phyloP scores from a whole-genome alignment of 1,140 invertebrate genomes.

The Pachyrhynchus sulphureomaculatus region DNA sequence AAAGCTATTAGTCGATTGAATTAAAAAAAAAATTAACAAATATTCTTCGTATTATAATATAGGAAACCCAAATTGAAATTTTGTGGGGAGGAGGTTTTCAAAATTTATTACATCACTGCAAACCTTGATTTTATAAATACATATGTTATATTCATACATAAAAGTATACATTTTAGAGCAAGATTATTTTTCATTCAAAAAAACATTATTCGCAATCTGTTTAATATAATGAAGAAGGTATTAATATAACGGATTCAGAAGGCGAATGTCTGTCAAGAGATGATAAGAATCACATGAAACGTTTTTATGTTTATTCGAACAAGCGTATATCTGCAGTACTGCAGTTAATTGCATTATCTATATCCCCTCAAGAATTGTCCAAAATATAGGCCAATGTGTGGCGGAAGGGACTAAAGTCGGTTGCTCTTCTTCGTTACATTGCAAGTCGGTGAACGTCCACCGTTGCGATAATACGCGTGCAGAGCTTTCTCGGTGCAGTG shows the following conservation, averaged over 20 bases:
- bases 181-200: no score
- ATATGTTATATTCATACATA: no score
- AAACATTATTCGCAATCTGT: not conserved
- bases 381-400: conserved; percentile 26
- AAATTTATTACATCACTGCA: no score
- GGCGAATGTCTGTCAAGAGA: conserved; percentile 2
- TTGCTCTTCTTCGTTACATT: conserved; percentile 6
- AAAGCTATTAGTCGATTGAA: no score
- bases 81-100: no score
- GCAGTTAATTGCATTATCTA: conserved; percentile 1
- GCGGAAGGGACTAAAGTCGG: not conserved
- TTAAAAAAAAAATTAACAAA: no score
- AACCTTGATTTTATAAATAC: no score
- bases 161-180: no score
- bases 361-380: conserved; percentile 17
- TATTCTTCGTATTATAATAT: no score
- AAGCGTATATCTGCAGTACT: conserved; percentile 6
- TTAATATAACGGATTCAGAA: conserved; percentile 1
- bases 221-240: not conserved
- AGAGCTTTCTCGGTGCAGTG: conserved; percentile 9
- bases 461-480: conserved; percentile 6
- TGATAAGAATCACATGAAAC: conserved; percentile 3
- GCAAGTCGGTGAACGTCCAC: conserved; percentile 24
- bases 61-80: no score
- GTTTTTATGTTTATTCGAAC: not conserved